These are phyloP conservation scores for Tretioscincus oriximinensis DNA, from an alignment of 2,113 vertebrate species.

Conservation along the genomic window DNA sequence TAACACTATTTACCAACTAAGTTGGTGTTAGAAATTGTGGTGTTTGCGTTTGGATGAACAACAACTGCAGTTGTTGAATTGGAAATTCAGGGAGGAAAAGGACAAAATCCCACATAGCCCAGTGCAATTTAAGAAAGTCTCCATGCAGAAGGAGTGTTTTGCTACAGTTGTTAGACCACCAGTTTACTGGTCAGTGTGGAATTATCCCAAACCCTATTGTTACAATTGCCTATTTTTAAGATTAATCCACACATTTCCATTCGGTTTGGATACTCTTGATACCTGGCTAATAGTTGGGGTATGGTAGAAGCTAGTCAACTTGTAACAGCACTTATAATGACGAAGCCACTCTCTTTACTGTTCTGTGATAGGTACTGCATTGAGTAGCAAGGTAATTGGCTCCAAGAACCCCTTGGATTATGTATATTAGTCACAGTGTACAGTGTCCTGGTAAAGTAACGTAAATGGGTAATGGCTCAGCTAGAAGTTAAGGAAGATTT, in stretches of 20 bases:
- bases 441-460: background rate
- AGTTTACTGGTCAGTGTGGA: too few relatives aligned
- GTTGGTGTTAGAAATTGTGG: background rate
- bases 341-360: rapidly evolving
- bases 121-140: too few relatives aligned
- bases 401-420: background rate
- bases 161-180: too few relatives aligned
- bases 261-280: background rate
- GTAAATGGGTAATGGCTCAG: background rate
- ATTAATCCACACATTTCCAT: background rate
- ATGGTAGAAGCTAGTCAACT: slow-evolving; percentile 9
- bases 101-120: too few relatives aligned
- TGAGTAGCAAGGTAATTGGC: background rate
- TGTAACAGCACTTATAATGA: rapidly evolving
- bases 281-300: rapidly evolving
- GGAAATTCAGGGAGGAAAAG: background rate
- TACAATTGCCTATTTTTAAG: background rate
- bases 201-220: background rate
- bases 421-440: background rate
- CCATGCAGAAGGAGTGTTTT: too few relatives aligned
- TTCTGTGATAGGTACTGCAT: background rate
- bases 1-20: background rate
- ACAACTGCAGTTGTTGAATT: background rate
- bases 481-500: background rate
- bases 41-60: background rate